phyloP scores from a whole-genome alignment of 2,797 vertebrate species.

The Pseudocheirus occidentalis region DNA sequence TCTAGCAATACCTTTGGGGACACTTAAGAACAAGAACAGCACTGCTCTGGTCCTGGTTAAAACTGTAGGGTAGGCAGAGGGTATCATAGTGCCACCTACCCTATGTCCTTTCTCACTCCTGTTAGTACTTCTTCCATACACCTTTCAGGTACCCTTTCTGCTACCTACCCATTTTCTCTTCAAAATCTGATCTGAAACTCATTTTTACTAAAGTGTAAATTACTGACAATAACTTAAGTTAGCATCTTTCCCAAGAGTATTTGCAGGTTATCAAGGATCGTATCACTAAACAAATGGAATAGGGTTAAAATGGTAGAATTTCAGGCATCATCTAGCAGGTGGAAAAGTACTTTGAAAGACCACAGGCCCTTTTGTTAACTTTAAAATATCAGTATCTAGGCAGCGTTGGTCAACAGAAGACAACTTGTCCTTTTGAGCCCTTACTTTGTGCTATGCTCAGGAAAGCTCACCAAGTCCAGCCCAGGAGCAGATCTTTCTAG shows the following conservation, averaged over 20 bases:
- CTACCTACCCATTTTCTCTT: neutral
- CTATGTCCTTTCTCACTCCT: neutral
- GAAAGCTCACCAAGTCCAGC: neutral
- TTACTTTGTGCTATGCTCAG: neutral
- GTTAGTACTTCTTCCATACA: neutral
- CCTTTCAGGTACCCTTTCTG: neutral
- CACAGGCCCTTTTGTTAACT: neutral
- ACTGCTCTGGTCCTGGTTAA: neutral
- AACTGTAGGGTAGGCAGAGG: slow-evolving; percentile 16
- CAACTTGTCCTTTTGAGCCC: slow-evolving; percentile 22
- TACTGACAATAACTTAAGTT: neutral
- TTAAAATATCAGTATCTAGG: neutral
- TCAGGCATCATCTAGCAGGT: slow-evolving; percentile 21
- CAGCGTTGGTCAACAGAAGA: neutral
- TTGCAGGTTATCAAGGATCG: slow-evolving; percentile 34
- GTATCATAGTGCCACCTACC: neutral
- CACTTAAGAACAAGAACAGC: neutral
- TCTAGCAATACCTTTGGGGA: neutral
- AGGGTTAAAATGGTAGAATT: slow-evolving; percentile 40
- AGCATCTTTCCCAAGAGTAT: neutral
- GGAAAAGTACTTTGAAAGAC: neutral
- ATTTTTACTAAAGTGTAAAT: neutral
- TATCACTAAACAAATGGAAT: slow-evolving; percentile 33
- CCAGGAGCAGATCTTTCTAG: neutral
- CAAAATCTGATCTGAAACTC: neutral